A percentile compares a stretch with the other conserved stretches of the same genome.
Evolutionary conservation across 2,797 vertebrate genomes (phyloP).

Genomic region (Zenarchopterus dispar): DNA sequence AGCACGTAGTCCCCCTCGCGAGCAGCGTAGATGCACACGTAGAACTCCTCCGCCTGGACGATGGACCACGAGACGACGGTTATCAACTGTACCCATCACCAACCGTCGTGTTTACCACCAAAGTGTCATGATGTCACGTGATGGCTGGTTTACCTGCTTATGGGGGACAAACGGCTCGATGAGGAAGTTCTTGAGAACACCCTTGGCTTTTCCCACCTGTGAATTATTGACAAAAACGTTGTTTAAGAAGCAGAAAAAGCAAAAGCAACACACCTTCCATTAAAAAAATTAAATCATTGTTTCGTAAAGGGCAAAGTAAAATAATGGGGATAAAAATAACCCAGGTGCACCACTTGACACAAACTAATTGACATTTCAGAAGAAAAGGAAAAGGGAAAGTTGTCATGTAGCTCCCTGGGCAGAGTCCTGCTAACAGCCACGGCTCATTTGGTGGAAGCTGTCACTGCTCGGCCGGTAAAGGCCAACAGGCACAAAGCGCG

Average conservation of each 20-base stretch:
- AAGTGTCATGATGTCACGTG: neutral
- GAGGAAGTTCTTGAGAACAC: conserved; percentile 95
- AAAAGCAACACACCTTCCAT: neutral
- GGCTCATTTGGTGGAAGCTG: conserved; percentile 56
- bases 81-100: too few relatives aligned
- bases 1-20: conserved; percentile 93
- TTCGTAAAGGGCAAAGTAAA: too few relatives aligned
- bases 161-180: conserved; percentile 96
- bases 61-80: neutral
- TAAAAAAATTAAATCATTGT: neutral
- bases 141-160: conserved; percentile 84
- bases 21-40: conserved; percentile 91
- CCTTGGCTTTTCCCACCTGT: conserved; percentile 94
- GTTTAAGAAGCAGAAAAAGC: neutral
- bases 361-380: conserved; percentile 11
- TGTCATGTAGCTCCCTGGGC: conserved; percentile 16
- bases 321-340: conserved; percentile 3
- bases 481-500: conserved; percentile 46
- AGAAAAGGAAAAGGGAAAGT: conserved; percentile 22
- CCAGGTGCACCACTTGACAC: too few relatives aligned
- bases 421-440: conserved; percentile 15
- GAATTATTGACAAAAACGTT: conserved; percentile 26
- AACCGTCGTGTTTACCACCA: neutral
- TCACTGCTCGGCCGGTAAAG: conserved; percentile 60
- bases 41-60: conserved; percentile 94